These are phyloP conservation scores for Drosophila lacertosa DNA, from an alignment of 1,140 invertebrate species.

Conservation along the genomic window DNA sequence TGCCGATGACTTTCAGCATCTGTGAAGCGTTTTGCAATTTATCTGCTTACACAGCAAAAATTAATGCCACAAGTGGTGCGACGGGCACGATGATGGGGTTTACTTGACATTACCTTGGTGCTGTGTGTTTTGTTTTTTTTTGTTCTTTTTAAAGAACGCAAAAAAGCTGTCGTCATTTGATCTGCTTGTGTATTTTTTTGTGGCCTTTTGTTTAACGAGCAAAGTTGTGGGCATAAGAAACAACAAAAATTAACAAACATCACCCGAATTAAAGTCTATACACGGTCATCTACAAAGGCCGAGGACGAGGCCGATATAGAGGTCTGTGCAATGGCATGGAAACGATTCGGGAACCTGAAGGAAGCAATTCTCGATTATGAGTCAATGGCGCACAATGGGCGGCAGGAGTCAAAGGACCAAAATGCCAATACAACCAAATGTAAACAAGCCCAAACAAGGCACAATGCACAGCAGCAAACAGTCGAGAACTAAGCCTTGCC, in stretches of 20 bases:
- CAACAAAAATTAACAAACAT: slow-evolving; percentile 50
- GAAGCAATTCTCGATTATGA: slow-evolving; percentile 46
- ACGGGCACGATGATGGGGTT: slow-evolving; percentile 6
- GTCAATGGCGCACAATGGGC: slow-evolving; percentile 37
- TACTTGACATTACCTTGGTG: slow-evolving; percentile 34
- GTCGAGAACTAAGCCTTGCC: slow-evolving; percentile 6
- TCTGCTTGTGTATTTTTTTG: slow-evolving; percentile 5
- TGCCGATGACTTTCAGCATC: slow-evolving; percentile 74
- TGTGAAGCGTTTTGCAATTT: slow-evolving; percentile 70
- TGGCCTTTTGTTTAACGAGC: slow-evolving; percentile 23
- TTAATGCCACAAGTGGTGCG: slow-evolving; percentile 69
- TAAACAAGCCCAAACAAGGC: slow-evolving; percentile 38
- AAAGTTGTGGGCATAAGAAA: slow-evolving; percentile 28
- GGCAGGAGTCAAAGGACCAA: slow-evolving; percentile 29
- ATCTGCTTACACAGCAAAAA: slow-evolving; percentile 79
- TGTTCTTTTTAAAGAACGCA: not conserved
- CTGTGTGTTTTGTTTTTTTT: too few relatives aligned
- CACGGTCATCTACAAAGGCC: slow-evolving; percentile 9
- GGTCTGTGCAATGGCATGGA: slow-evolving; percentile 27
- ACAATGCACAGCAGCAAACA: slow-evolving; percentile 26
- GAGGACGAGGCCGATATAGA: not conserved
- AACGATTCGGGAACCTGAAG: slow-evolving; percentile 17
- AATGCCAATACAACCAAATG: slow-evolving; percentile 34
- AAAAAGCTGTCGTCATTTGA: slow-evolving; percentile 36
- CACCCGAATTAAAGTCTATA: slow-evolving; percentile 36